Evolutionary conservation across 1,140 invertebrate genomes (phyloP).

Genomic region (Rhopalosiphum maidis): DNA sequence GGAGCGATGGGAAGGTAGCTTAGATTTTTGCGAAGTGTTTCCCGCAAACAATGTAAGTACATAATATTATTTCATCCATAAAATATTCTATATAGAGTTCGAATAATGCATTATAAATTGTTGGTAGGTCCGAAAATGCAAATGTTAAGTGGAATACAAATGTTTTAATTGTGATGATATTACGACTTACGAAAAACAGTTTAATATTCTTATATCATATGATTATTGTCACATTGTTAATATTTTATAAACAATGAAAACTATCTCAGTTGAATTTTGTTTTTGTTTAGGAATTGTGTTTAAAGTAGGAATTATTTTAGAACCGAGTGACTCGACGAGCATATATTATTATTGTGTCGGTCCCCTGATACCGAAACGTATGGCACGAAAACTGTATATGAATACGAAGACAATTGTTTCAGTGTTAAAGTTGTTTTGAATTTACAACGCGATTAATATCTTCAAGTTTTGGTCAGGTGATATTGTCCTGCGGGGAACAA

Average conservation of each 20-base stretch:
- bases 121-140: neutral
- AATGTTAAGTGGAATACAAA: neutral
- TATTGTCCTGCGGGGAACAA: slow-evolving; percentile 37
- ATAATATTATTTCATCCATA: too few species aligned
- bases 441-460: slow-evolving; percentile 38
- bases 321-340: neutral
- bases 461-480: slow-evolving; percentile 34
- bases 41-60: neutral
- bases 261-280: neutral
- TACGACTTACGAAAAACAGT: neutral
- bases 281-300: neutral
- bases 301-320: neutral
- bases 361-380: neutral
- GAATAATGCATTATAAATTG: neutral
- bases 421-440: slow-evolving; percentile 31
- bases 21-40: neutral
- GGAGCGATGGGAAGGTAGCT: too few species aligned
- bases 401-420: slow-evolving; percentile 37
- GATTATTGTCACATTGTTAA: neutral
- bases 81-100: too few species aligned
- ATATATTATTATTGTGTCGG: neutral
- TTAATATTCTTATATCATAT: neutral
- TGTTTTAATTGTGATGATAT: neutral
- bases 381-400: neutral
- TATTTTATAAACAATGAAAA: neutral